Percentiles rank a stretch among this genome's conserved stretches.
These are phyloP conservation scores for Cotesia chilonis DNA, from an alignment of 1,140 invertebrate species.

Conservation along the genomic window DNA sequence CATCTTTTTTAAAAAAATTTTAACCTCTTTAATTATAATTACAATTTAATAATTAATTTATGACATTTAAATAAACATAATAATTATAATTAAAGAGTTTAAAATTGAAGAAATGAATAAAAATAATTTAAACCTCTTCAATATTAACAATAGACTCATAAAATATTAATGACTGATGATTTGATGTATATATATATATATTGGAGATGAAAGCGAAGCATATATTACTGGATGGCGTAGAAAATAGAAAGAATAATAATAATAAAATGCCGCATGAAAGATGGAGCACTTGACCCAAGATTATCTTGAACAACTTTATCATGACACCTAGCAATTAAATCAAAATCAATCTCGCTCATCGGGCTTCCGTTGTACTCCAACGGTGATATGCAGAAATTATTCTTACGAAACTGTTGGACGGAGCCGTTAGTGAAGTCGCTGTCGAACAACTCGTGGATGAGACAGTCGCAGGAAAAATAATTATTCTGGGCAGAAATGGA, in stretches of 20 bases:
- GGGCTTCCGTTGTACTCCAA: slow-evolving; percentile 80
- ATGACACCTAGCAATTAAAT: slow-evolving; percentile 73
- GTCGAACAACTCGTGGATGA: slow-evolving; percentile 76
- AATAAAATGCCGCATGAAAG: slow-evolving; percentile 16
- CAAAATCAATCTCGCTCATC: slow-evolving; percentile 75
- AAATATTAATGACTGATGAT: neutral
- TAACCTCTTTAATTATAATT: too few species aligned
- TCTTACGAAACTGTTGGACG: slow-evolving; percentile 73
- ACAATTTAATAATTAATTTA: too few species aligned
- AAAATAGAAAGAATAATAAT: slow-evolving; percentile 8
- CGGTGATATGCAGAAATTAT: slow-evolving; percentile 85
- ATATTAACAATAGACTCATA: too few species aligned
- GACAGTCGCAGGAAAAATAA: slow-evolving; percentile 86
- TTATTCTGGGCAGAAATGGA: slow-evolving; percentile 76
- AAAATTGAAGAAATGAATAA: too few species aligned
- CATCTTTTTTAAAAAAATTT: too few species aligned
- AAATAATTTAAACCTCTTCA: too few species aligned
- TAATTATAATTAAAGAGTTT: too few species aligned
- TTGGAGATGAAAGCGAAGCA: neutral
- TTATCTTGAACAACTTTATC: slow-evolving; percentile 74
- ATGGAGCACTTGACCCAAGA: slow-evolving; percentile 61
- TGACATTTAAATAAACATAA: too few species aligned
- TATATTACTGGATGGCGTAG: slow-evolving; percentile 24
- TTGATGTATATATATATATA: neutral
- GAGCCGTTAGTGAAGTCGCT: slow-evolving; percentile 76